Conservation (phyloP, 1,140 invertebrate species). For the Lasioglossum albipes region DNA sequence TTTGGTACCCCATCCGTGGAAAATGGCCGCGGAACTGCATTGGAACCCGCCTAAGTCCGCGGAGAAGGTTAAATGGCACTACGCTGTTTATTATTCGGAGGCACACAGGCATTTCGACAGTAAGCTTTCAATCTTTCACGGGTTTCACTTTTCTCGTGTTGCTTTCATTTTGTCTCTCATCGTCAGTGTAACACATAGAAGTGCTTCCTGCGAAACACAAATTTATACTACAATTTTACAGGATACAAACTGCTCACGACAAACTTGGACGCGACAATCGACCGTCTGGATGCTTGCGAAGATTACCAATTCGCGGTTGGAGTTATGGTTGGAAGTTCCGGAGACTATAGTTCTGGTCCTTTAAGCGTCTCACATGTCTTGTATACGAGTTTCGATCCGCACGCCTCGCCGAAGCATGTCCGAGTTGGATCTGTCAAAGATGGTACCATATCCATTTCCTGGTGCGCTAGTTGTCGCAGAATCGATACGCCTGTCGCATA, state of each 20-base stretch:
- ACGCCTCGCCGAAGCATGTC: slow-evolving; percentile 82
- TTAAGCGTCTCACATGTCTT: slow-evolving; percentile 81
- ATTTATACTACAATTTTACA: slow-evolving; percentile 2
- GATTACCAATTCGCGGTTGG: slow-evolving; percentile 88
- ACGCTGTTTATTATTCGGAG: slow-evolving; percentile 84
- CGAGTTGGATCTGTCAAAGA: slow-evolving; percentile 77
- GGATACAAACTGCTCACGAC: slow-evolving; percentile 75
- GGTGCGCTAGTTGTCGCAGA: slow-evolving; percentile 81
- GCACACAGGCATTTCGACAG: slow-evolving; percentile 79
- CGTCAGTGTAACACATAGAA: too few species aligned
- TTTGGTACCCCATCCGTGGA: slow-evolving; percentile 81
- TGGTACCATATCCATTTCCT: slow-evolving; percentile 78
- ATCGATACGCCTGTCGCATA: slow-evolving; percentile 81
- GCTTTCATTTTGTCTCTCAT: too few species aligned
- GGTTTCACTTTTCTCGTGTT: too few species aligned
- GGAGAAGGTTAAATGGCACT: slow-evolving; percentile 81
- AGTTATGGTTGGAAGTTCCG: slow-evolving; percentile 84
- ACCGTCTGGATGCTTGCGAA: slow-evolving; percentile 86
- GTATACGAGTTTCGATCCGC: slow-evolving; percentile 83
- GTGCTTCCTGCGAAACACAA: neutral
- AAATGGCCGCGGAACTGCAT: slow-evolving; percentile 83
- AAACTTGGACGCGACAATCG: slow-evolving; percentile 82
- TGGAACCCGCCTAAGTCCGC: slow-evolving; percentile 83
- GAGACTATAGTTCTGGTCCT: slow-evolving; percentile 84
- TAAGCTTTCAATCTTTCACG: slow-evolving; percentile 56